A percentile compares a stretch with the other conserved stretches of the same genome.
Conservation (phyloP, 2,113 vertebrate genomes). For the Theropithecus gelada region DNA sequence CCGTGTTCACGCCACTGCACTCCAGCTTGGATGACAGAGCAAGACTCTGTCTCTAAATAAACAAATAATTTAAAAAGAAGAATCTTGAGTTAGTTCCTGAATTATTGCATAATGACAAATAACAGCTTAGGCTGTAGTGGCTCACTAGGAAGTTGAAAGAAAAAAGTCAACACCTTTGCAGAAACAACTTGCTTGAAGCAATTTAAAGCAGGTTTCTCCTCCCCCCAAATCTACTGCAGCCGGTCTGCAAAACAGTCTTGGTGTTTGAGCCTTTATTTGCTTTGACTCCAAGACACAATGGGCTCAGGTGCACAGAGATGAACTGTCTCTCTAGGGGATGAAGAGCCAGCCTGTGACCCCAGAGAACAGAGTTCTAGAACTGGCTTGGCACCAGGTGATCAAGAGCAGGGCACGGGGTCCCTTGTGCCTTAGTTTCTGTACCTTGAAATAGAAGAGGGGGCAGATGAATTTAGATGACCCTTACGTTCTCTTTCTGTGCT, state of each 20-base stretch:
- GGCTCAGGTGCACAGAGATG: neutral
- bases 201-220: neutral
- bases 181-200: neutral
- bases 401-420: neutral
- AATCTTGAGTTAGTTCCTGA: neutral
- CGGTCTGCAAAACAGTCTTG: neutral
- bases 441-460: neutral
- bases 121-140: neutral
- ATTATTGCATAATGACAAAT: neutral
- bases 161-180: neutral
- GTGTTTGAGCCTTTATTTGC: neutral
- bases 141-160: neutral
- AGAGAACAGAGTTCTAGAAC: neutral
- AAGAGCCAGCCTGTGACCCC: neutral
- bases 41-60: too few relatives aligned
- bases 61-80: neutral
- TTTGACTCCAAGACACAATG: neutral
- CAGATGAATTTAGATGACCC: neutral
- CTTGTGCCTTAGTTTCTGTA: neutral
- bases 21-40: too few relatives aligned
- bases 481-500: neutral
- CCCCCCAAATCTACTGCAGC: neutral
- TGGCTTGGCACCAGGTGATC: too few relatives aligned
- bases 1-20: too few relatives aligned
- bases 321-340: neutral